A percentile compares a stretch with the other conserved stretches of the same genome.
Evolutionary conservation across 1,140 invertebrate genomes (phyloP).

Genomic region (Pseudoatta argentina): DNA sequence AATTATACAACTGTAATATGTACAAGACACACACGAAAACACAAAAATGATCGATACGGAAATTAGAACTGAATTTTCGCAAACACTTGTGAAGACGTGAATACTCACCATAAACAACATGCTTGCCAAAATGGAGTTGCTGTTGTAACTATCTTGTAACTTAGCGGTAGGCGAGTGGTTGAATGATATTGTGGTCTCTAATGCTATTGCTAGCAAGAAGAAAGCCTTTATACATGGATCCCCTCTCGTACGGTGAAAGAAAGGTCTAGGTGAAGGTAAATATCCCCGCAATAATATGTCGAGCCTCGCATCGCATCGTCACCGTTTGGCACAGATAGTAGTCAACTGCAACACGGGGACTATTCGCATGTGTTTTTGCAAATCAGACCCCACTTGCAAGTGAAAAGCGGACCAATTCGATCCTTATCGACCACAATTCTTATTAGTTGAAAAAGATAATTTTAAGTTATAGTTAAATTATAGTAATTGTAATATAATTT

Average conservation of each 20-base stretch:
- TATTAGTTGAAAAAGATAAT: too few relatives aligned
- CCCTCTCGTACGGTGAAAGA: constrained; percentile 84
- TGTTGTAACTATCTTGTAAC: constrained; percentile 65
- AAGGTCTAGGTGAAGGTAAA: constrained; percentile 87
- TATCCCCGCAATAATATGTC: constrained; percentile 67
- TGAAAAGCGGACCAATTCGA: constrained; percentile 62
- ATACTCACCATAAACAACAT: constrained; percentile 83
- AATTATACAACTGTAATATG: background rate
- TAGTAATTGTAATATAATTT: too few relatives aligned
- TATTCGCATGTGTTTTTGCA: constrained; percentile 29
- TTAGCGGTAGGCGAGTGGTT: constrained; percentile 72
- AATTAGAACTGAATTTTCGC: background rate
- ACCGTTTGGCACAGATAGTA: constrained; percentile 31
- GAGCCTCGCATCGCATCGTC: constrained; percentile 48
- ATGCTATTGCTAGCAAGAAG: constrained; percentile 83
- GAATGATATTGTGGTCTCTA: constrained; percentile 82
- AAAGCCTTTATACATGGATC: constrained; percentile 86
- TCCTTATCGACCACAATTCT: constrained; percentile 32
- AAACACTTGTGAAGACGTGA: background rate
- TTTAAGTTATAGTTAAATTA: too few relatives aligned
- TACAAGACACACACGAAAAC: background rate
- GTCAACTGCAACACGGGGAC: constrained; percentile 3
- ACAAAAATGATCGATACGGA: background rate
- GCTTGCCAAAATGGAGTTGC: constrained; percentile 67
- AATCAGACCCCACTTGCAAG: constrained; percentile 21